Conservation (phyloP, 2,113 vertebrate genomes). For the Callionymus lyra region DNA sequence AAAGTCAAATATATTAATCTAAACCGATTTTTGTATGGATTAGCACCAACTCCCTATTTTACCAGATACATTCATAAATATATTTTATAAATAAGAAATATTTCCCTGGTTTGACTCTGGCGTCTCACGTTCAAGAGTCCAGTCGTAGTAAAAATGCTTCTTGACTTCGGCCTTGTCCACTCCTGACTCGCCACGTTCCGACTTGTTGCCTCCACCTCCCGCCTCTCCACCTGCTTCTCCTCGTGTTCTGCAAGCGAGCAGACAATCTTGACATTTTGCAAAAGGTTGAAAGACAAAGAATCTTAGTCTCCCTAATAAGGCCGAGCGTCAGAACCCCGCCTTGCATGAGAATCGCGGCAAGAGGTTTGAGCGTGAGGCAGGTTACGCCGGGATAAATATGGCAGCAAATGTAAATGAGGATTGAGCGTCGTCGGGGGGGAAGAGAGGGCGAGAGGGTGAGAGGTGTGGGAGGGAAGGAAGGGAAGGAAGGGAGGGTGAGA, state of each 20-base stretch:
- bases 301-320: constrained; percentile 72
- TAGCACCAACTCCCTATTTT: too few relatives aligned
- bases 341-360: constrained; percentile 59
- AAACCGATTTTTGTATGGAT: too few relatives aligned
- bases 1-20: too few relatives aligned
- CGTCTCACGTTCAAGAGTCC: too few relatives aligned
- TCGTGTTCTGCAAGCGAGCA: constrained; percentile 34
- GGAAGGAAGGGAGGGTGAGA: constrained; percentile 5
- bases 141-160: too few relatives aligned
- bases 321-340: constrained; percentile 41
- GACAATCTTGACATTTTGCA: constrained; percentile 75
- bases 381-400: constrained; percentile 4
- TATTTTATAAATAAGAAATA: too few relatives aligned
- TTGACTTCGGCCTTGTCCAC: background rate
- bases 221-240: constrained; percentile 3
- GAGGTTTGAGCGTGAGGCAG: background rate
- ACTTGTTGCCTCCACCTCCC: constrained; percentile 17
- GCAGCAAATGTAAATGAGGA: constrained; percentile 27
- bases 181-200: constrained; percentile 8
- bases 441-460: background rate
- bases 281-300: constrained; percentile 76
- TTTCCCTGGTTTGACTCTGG: too few relatives aligned
- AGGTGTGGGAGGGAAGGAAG: background rate
- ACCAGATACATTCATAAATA: too few relatives aligned
- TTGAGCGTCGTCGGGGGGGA: constrained; percentile 11